A percentile compares a stretch with the other conserved stretches of the same genome.
Evolutionary conservation across 1,140 invertebrate species (phyloP).

Genomic region (Camponotus pennsylvanicus): DNA sequence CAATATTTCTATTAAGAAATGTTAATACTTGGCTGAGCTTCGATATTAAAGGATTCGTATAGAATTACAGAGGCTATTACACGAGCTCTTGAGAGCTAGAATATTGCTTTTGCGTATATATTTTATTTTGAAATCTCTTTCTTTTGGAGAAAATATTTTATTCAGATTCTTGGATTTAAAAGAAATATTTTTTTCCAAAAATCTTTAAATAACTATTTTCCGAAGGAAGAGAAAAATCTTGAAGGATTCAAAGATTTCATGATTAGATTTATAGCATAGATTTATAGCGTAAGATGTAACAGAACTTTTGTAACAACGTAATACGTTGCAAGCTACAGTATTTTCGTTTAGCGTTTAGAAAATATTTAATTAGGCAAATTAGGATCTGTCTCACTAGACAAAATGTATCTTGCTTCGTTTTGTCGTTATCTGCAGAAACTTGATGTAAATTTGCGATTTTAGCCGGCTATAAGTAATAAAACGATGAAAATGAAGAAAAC

Average conservation of each 20-base stretch:
- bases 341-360: conserved; percentile 24
- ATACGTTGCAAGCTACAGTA: conserved; percentile 4
- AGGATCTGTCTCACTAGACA: conserved; percentile 11
- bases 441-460: conserved; percentile 46
- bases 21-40: conserved; percentile 6
- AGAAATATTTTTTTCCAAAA: not conserved
- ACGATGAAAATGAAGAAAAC: conserved; percentile 27
- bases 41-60: not conserved
- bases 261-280: not conserved
- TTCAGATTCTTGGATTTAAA: not conserved
- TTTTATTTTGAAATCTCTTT: not conserved
- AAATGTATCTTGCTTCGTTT: conserved; percentile 35
- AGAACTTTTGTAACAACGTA: conserved; percentile 40
- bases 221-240: conserved; percentile 2
- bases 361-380: conserved; percentile 25
- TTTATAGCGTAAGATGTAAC: not conserved
- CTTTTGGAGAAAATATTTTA: conserved; percentile 14
- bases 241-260: not conserved
- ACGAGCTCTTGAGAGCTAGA: not conserved
- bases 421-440: conserved; percentile 10
- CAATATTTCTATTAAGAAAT: not conserved
- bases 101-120: not conserved
- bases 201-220: not conserved
- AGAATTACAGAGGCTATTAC: not conserved
- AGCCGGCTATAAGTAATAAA: conserved; percentile 17